Base-by-base conservation (phyloP, 1,140 invertebrate genomes). In the Lysiphlebus fabarum region DNA sequence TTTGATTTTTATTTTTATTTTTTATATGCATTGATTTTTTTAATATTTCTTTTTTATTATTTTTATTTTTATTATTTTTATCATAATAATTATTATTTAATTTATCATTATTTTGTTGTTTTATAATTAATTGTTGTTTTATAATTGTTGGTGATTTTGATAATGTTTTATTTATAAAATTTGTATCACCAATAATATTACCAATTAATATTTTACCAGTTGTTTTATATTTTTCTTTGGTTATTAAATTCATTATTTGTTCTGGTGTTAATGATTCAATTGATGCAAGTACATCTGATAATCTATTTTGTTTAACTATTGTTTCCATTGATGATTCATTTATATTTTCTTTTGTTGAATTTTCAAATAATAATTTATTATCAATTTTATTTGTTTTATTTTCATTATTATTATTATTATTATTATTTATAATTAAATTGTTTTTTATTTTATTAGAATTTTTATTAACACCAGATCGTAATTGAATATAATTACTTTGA, bases 161-260 rank as follows among this genome's bases (percentile, higher is more conserved):
- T 42, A 50, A 40, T 36, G 17, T 58, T 58, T 36, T 58, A 38
- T 43, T n/a, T n/a, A 45, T n/a, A 7, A 45, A 45, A 11, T 45
- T n/a, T 7, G 43, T 9, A 45, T 45, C 43, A 6, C 76, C 77
- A 44, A 79, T 79, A 50, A 79, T 69, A 42, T 73, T 74, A 6
- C 71, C 69, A 43, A 79, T 78, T n/a, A 79, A 37, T 33, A 78
- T 59, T 45, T 78, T 72, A 0, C 76, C 75, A 44, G 75, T 67
- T 6, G 77, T 76, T 59, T 76, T 71, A 53, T 64, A 67, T 12
- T 73, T 69, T 37, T 76, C 69, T 6, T 74, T 70, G 0, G 70
- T 64, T 33, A 79, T 76, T 10, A 76, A 59, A 57, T 74, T 70
- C 7, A 79, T 59, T 43, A 79, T 68, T 49, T 69, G 64, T 49